These are phyloP conservation scores for Pristionchus arcanus DNA, from an alignment of 2,888 invertebrate genomes.

Conservation along the genomic window DNA sequence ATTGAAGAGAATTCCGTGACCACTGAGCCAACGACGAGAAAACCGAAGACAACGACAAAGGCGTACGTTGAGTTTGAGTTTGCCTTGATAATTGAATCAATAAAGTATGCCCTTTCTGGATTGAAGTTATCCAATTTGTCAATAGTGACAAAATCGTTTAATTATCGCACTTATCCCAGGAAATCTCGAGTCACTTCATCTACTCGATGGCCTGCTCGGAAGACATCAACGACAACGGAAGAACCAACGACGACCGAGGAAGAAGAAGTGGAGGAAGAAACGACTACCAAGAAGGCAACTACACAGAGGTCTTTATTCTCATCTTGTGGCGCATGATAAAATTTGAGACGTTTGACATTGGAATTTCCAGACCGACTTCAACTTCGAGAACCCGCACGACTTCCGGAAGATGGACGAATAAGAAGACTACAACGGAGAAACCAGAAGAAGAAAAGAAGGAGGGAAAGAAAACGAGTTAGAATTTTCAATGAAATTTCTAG, in stretches of 20 bases:
- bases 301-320: neutral
- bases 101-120: no score
- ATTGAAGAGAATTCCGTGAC: slow-evolving; percentile 55
- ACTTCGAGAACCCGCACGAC: slow-evolving; percentile 39
- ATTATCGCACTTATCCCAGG: neutral
- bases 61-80: neutral
- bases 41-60: slow-evolving; percentile 56
- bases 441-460: slow-evolving; percentile 54
- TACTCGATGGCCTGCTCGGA: slow-evolving; percentile 49
- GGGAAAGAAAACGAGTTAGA: slow-evolving; percentile 63
- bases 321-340: neutral
- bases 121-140: no score
- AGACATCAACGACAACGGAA: slow-evolving; percentile 56
- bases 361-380: neutral
- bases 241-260: slow-evolving; percentile 50
- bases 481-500: neutral
- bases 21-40: slow-evolving; percentile 57
- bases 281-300: neutral
- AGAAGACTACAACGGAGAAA: slow-evolving; percentile 33
- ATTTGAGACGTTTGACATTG: neutral
- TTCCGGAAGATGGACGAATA: neutral
- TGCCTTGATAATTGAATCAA: no score
- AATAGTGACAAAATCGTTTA: no score
- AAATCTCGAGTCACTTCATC: slow-evolving; percentile 4
- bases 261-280: slow-evolving; percentile 41